Evolutionary conservation across 2,888 invertebrate genomes (phyloP), one percentile per base, ranked within the genome.

Genomic region (Ryuthela nishihirai): DNA sequence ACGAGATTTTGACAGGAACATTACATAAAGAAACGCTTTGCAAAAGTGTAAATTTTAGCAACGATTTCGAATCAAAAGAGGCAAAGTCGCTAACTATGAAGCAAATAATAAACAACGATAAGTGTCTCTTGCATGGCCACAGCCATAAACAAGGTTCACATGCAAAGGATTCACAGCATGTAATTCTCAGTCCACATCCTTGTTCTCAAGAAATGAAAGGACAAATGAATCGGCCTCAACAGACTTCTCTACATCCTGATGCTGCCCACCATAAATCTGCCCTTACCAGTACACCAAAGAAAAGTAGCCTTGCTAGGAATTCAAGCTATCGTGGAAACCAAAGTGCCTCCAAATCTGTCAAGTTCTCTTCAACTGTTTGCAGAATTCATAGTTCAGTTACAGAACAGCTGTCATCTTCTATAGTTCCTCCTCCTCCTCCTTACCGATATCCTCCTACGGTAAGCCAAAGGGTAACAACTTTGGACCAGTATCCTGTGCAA

Each of bases 41-140:
- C 32, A 59, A 59, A 32, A 50, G 50, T 34, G 46, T 59, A 6
- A 59, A 59, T n/a, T 59, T 59, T 26, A 59, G 36, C 25, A 25
- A 47, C 18, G 29, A 29, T 2, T n/a, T n/a, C n/a, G n/a, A n/a
- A n/a, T 43, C 52, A 21, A 34, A 42, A 4, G 53, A 53, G 12
- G 48, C 36, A 20, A 59, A 59, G 12, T 21, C 32, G 4, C 36
- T 53, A 18, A 59, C 39, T 25, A 39, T 53, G 20, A 47, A 59
- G 34, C 47, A 42, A 24, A 43, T 59, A 6, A 53, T 59, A n/a
- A 40, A 44, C 10, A 38, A 24, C 12, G 53, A 59, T 7, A 48
- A 36, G 17, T 59, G 59, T 29, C 25, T 35, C 43, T 39, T 59
- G 18, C 58, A 58, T 38, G 58, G 58, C 2, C 35, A 48, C n/a